These are phyloP conservation scores for Riparia riparia DNA, from an alignment of 2,113 vertebrate species.

Conservation along the genomic window DNA sequence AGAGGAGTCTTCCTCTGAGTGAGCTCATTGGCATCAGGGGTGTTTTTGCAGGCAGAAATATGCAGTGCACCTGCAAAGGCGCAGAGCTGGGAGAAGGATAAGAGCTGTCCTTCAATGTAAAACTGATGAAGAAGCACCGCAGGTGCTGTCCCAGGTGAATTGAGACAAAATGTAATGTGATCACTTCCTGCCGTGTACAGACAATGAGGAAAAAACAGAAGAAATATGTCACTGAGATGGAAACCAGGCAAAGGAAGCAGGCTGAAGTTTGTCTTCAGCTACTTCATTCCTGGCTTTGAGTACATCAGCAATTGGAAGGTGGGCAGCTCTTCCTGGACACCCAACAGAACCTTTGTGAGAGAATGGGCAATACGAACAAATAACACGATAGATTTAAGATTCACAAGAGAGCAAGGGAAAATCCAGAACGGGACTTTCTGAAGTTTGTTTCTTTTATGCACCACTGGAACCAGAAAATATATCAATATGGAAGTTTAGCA, in stretches of 20 bases:
- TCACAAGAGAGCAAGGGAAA: constrained; percentile 48
- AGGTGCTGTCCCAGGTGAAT: not conserved
- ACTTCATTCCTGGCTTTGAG: not conserved
- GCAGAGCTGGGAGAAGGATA: not conserved
- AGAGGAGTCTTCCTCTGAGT: not conserved
- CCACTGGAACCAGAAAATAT: constrained; percentile 49
- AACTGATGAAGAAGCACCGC: not conserved
- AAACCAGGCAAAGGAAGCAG: not conserved
- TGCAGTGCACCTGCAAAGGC: not conserved
- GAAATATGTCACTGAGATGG: not conserved
- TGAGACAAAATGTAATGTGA: not conserved
- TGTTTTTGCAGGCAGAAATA: not conserved
- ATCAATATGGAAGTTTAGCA: constrained; percentile 60
- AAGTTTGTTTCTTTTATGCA: constrained; percentile 62
- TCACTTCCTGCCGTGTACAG: not conserved
- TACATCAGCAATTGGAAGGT: not conserved
- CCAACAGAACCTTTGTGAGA: not conserved
- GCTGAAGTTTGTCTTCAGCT: not conserved
- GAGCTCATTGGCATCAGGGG: not conserved
- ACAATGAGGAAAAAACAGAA: not conserved
- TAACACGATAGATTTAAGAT: not conserved
- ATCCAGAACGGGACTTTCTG: constrained; percentile 58
- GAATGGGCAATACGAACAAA: not conserved
- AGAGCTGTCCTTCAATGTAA: not conserved
- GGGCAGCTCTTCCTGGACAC: not conserved